These are phyloP conservation scores for Phymanthus crucifer DNA, from an alignment of 92 coral and sea anemone species.

Conservation along the genomic window DNA sequence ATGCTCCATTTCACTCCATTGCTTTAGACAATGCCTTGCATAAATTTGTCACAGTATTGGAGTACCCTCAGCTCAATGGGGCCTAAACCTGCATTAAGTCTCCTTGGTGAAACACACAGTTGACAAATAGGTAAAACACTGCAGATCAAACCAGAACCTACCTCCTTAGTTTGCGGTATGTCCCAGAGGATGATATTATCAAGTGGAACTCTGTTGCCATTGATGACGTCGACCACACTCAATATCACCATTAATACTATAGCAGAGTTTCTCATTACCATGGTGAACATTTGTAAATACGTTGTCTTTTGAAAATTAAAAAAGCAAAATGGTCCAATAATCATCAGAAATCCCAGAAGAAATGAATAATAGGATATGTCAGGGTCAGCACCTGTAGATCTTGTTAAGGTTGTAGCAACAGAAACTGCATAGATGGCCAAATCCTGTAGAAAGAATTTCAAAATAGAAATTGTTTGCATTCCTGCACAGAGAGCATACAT, in stretches of 20 bases:
- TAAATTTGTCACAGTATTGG: too few relatives aligned
- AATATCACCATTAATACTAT: slow-evolving; percentile 67
- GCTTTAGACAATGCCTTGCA: too few relatives aligned
- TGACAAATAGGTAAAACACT: too few relatives aligned
- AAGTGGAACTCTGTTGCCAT: slow-evolving; percentile 60
- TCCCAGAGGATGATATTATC: slow-evolving; percentile 62
- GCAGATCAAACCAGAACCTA: not conserved
- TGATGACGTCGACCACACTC: slow-evolving; percentile 56
- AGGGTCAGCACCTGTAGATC: slow-evolving; percentile 57
- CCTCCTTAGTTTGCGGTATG: slow-evolving; percentile 68
- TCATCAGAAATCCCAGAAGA: slow-evolving; percentile 66
- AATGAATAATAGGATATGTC: slow-evolving; percentile 71
- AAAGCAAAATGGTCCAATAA: slow-evolving; percentile 81
- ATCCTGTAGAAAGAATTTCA: slow-evolving; percentile 46
- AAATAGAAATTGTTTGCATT: too few relatives aligned
- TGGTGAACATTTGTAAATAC: slow-evolving; percentile 66
- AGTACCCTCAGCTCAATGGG: too few relatives aligned
- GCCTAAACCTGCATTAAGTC: too few relatives aligned
- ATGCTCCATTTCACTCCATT: too few relatives aligned
- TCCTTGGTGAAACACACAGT: too few relatives aligned
- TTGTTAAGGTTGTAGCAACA: slow-evolving; percentile 69
- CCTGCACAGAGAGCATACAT: too few relatives aligned
- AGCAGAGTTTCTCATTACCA: slow-evolving; percentile 77
- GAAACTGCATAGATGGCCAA: slow-evolving; percentile 81
- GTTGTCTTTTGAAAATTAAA: slow-evolving; percentile 78